These are phyloP conservation scores for Rhabdomys dilectus DNA, from an alignment of 2,113 vertebrate species.

Conservation along the genomic window DNA sequence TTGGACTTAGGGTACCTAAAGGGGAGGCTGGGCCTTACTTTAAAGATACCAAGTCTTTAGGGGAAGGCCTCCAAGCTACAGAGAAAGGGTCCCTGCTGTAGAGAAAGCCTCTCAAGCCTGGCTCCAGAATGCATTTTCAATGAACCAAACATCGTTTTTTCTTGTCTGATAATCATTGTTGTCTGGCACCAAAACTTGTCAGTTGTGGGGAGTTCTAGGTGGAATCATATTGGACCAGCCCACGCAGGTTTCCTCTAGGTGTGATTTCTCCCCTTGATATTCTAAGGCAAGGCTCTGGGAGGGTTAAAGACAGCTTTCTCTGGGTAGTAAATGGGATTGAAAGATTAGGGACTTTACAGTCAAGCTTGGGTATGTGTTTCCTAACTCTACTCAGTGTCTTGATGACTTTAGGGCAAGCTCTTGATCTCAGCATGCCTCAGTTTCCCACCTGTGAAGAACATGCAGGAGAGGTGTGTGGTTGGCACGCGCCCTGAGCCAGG, in stretches of 20 bases:
- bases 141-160: neutral
- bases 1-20: neutral
- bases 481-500: fast-evolving
- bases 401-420: neutral
- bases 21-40: fast-evolving
- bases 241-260: neutral
- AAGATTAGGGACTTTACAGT: neutral
- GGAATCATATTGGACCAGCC: neutral
- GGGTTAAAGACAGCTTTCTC: neutral
- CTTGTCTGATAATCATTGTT: fast-evolving
- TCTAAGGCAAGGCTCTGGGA: neutral
- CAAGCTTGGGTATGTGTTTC: too few relatives aligned
- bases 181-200: neutral
- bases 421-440: neutral
- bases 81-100: neutral
- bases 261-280: neutral
- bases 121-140: neutral
- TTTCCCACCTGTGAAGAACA: neutral
- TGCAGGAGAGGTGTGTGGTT: neutral
- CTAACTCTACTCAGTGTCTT: neutral
- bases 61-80: neutral
- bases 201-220: neutral
- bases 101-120: neutral
- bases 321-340: neutral
- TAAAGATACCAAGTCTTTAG: too few relatives aligned